A percentile compares a stretch with the other conserved stretches of the same genome.
Evolutionary conservation across 2,888 invertebrate species (phyloP).

Genomic region (Cosmia pyralina): DNA sequence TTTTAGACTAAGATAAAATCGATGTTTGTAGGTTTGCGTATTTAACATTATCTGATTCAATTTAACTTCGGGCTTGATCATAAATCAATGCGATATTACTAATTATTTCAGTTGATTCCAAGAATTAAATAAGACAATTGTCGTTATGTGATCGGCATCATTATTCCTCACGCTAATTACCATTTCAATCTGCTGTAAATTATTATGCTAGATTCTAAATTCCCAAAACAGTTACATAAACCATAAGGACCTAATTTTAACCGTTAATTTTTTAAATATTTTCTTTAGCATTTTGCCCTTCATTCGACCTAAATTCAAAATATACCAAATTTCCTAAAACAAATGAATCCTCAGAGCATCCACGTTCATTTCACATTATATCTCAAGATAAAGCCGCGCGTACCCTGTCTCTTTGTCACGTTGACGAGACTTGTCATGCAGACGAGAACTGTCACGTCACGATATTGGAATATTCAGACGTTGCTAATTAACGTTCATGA

Average conservation of each 20-base stretch:
- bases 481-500: slow-evolving; percentile 58
- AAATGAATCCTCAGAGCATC: slow-evolving; percentile 16
- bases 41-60: not conserved
- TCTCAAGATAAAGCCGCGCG: slow-evolving; percentile 43
- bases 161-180: slow-evolving; percentile 23
- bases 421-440: slow-evolving; percentile 49
- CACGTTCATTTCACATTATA: slow-evolving; percentile 42
- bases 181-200: slow-evolving; percentile 2
- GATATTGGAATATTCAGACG: slow-evolving; percentile 54
- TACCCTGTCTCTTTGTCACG: slow-evolving; percentile 55
- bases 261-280: not conserved
- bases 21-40: not conserved
- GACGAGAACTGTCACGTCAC: slow-evolving; percentile 56
- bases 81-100: not conserved
- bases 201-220: not conserved
- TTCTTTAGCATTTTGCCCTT: not conserved
- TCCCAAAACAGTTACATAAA: not conserved
- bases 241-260: not conserved
- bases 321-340: slow-evolving; percentile 17
- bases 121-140: slow-evolving; percentile 11
- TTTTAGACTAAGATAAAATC: not conserved
- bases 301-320: not conserved
- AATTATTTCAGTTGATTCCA: slow-evolving; percentile 5
- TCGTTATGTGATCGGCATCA: slow-evolving; percentile 9
- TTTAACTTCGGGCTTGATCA: not conserved